Conservation (phyloP, 2,888 invertebrate genomes). For the Hydrotaea diabolus region DNA sequence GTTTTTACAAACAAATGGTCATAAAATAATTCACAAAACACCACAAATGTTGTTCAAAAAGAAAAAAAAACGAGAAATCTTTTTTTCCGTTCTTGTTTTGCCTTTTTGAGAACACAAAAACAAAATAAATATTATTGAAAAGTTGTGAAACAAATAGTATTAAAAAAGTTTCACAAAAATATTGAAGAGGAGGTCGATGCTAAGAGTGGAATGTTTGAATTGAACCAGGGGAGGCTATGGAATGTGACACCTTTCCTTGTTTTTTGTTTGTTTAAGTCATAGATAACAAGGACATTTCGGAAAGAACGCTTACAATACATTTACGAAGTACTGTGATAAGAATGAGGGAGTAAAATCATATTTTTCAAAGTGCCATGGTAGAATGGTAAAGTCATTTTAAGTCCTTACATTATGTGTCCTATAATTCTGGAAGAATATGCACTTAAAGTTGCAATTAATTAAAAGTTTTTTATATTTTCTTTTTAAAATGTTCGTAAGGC, state of each 20-base stretch:
- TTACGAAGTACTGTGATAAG: background rate
- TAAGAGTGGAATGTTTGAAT: background rate
- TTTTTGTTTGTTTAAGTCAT: slow-evolving; percentile 1
- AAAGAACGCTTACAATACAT: background rate
- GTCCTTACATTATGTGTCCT: background rate
- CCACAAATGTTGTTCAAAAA: slow-evolving; percentile 6
- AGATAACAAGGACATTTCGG: slow-evolving; percentile 22
- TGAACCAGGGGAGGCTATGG: background rate
- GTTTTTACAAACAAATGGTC: slow-evolving; percentile 51
- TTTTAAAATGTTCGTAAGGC: background rate
- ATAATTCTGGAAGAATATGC: background rate
- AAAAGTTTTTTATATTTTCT: slow-evolving; percentile 13
- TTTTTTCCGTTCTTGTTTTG: background rate
- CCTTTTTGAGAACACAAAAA: background rate
- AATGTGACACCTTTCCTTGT: slow-evolving; percentile 12
- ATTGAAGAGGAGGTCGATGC: background rate
- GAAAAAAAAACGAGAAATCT: slow-evolving; percentile 6
- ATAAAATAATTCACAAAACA: slow-evolving; percentile 59
- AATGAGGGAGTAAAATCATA: slow-evolving; percentile 8
- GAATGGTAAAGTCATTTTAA: background rate
- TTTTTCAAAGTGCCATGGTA: background rate
- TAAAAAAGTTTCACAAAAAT: slow-evolving; percentile 57
- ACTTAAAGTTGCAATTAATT: slow-evolving; percentile 4
- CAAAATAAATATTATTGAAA: slow-evolving; percentile 57
- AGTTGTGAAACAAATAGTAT: slow-evolving; percentile 63